Percentiles rank a stretch among this genome's conserved stretches.
These are phyloP conservation scores for Tetragnatha montana DNA, from an alignment of 2,888 invertebrate genomes.

Conservation along the genomic window DNA sequence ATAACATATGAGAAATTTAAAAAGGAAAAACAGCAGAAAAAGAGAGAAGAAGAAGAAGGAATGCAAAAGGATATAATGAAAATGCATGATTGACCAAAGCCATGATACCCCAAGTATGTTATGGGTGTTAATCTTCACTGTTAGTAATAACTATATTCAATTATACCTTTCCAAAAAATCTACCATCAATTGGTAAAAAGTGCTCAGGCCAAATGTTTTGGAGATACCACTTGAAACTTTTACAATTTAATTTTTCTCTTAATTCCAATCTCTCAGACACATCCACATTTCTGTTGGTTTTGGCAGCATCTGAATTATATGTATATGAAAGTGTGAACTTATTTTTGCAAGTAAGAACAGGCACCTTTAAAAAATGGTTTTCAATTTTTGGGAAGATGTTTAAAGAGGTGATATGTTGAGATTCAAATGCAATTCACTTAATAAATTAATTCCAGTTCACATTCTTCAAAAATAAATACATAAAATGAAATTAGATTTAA, in stretches of 20 bases:
- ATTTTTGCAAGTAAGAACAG: neutral
- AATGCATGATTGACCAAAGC: too few relatives aligned
- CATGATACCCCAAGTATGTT: too few relatives aligned
- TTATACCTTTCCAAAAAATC: constrained; percentile 91
- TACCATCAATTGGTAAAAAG: constrained; percentile 90
- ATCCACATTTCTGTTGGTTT: constrained; percentile 81
- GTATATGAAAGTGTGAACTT: neutral
- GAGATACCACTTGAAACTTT: constrained; percentile 94
- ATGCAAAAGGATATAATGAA: neutral
- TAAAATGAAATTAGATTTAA: neutral
- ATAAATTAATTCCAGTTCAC: too few relatives aligned
- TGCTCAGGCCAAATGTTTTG: constrained; percentile 96
- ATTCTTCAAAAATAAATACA: too few relatives aligned
- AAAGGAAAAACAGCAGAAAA: constrained; percentile 21
- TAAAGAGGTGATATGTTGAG: neutral
- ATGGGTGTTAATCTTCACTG: too few relatives aligned
- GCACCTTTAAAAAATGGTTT: neutral
- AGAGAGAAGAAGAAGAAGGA: too few relatives aligned
- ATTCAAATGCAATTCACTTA: neutral
- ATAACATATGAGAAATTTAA: neutral
- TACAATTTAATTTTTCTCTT: constrained; percentile 84
- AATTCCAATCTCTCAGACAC: constrained; percentile 82
- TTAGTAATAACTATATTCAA: too few relatives aligned
- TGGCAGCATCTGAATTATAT: constrained; percentile 79
- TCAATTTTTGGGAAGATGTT: neutral